Conservation (phyloP, 2,797 vertebrate species). For the Acanthornis magna region DNA sequence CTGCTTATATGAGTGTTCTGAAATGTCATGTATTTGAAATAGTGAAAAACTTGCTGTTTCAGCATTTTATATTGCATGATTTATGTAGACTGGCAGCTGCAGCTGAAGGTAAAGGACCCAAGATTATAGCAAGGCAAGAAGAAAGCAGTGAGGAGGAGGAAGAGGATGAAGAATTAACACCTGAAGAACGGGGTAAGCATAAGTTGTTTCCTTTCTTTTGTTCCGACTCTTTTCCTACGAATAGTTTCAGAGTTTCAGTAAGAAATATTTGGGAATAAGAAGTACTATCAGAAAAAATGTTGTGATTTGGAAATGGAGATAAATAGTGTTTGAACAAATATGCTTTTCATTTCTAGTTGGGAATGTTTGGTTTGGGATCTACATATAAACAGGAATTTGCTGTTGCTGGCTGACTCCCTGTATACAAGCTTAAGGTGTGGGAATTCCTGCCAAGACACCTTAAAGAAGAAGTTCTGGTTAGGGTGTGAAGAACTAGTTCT, state of each 20-base stretch:
- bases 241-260: not conserved
- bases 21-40: not conserved
- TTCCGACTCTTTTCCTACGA: not conserved
- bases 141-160: conserved; percentile 91
- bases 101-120: conserved; percentile 85
- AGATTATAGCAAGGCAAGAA: conserved; percentile 73
- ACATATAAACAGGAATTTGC: not conserved
- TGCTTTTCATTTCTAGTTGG: not conserved
- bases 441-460: not conserved
- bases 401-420: not conserved
- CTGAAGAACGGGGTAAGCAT: conserved; percentile 87
- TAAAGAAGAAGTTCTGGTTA: not conserved
- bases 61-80: not conserved
- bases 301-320: not conserved
- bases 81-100: conserved; percentile 85
- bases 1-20: not conserved
- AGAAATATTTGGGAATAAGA: not conserved
- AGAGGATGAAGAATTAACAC: conserved; percentile 89
- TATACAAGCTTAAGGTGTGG: not conserved
- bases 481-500: not conserved
- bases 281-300: not conserved
- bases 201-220: not conserved
- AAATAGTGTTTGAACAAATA: not conserved
- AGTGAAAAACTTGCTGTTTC: not conserved
- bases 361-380: not conserved